Percentiles rank a stretch among this genome's conserved stretches.
These are phyloP conservation scores for Epistrophe eligans DNA, from an alignment of 2,888 invertebrate genomes.

Conservation along the genomic window DNA sequence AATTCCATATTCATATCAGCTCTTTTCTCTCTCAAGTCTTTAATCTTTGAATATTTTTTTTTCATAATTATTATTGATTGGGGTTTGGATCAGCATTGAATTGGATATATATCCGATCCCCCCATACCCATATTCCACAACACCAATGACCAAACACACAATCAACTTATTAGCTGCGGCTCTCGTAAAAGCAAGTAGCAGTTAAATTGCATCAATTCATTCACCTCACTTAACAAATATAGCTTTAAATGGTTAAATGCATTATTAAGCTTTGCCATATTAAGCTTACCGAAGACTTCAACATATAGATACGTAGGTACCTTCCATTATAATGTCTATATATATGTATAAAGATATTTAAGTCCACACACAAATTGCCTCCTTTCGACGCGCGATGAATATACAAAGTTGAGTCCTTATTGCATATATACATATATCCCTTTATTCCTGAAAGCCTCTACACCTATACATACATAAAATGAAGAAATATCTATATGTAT, in stretches of 20 bases:
- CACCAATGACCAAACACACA: neutral
- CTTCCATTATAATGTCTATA: neutral
- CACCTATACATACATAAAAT: neutral
- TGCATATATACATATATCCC: neutral
- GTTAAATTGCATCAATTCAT: conserved; percentile 54
- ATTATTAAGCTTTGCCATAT: conserved; percentile 58
- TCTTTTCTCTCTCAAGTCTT: neutral
- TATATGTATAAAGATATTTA: conserved; percentile 9
- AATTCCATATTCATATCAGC: too few species aligned
- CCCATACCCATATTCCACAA: neutral
- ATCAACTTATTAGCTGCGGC: conserved; percentile 13
- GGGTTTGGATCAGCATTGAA: neutral
- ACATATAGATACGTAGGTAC: neutral
- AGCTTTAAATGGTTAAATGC: conserved; percentile 69
- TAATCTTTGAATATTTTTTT: neutral
- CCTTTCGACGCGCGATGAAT: conserved; percentile 37
- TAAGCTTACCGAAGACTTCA: conserved; percentile 45
- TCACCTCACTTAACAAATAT: conserved; percentile 68
- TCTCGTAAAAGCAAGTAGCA: conserved; percentile 1
- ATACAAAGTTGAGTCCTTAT: neutral
- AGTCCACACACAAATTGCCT: conserved; percentile 37
- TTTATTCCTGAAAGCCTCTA: neutral
- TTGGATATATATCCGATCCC: neutral
- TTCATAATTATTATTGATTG: neutral
- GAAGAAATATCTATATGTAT: neutral